Conservation (phyloP, 2,888 invertebrate species). For the Ectemnius cavifrons region DNA sequence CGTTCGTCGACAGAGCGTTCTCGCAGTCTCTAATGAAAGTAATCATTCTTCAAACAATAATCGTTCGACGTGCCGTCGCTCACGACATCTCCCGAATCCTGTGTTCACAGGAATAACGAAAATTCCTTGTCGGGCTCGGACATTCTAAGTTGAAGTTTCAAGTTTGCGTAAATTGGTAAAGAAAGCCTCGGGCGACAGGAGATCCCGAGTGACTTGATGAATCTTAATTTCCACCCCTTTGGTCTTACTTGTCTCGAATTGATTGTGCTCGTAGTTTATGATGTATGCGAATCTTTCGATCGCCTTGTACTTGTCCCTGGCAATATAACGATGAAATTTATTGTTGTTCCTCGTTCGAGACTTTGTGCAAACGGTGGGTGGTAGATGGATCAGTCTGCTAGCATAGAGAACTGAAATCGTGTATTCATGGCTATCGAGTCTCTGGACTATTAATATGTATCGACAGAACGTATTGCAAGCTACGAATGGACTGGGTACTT, state of each 20-base stretch:
- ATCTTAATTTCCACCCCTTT: neutral
- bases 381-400: constrained; percentile 18
- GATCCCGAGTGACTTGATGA: neutral
- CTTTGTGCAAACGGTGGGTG: neutral
- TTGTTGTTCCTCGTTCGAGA: neutral
- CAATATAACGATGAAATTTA: neutral
- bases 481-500: constrained; percentile 57
- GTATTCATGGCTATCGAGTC: constrained; percentile 4
- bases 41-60: constrained; percentile 53
- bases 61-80: constrained; percentile 55
- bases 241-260: constrained; percentile 1
- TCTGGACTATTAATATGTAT: constrained; percentile 7
- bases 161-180: neutral
- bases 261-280: neutral
- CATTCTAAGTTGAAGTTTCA: neutral
- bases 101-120: constrained; percentile 74
- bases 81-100: constrained; percentile 66
- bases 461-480: constrained; percentile 40
- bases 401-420: neutral
- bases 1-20: constrained; percentile 58
- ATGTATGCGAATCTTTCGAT: neutral
- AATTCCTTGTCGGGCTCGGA: constrained; percentile 46
- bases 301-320: constrained; percentile 4
- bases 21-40: constrained; percentile 49
- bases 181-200: neutral